Evolutionary conservation across 2,888 invertebrate species (phyloP).

Genomic region (Apomyelois bistriatella): DNA sequence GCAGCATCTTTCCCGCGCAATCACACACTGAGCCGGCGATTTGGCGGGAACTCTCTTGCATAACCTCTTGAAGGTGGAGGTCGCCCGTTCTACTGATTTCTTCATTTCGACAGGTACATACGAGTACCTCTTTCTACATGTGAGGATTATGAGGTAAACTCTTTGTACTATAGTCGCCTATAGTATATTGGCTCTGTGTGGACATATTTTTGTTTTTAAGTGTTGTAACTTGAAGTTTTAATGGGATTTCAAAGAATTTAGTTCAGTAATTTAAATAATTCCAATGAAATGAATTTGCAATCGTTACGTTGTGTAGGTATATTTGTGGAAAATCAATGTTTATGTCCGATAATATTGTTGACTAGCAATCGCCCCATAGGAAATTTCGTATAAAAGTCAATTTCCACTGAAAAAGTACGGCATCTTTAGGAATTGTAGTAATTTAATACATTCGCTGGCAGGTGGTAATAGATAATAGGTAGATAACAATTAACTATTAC

Average conservation of each 20-base stretch:
- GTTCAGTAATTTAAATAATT: background rate
- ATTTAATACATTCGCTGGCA: no score
- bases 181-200: no score
- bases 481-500: no score
- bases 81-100: conserved; percentile 25
- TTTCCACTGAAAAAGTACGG: no score
- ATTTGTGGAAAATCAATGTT: no score
- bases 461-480: no score
- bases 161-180: background rate
- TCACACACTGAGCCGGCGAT: background rate
- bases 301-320: no score
- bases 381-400: no score
- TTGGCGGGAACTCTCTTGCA: conserved; percentile 11
- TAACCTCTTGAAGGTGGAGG: conserved; percentile 21
- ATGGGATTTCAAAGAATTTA: background rate
- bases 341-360: no score
- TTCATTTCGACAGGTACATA: background rate
- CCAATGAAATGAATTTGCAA: background rate
- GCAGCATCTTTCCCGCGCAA: conserved; percentile 1
- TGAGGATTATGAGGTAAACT: background rate
- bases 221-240: background rate
- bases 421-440: no score
- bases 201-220: background rate
- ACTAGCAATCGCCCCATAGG: no score
- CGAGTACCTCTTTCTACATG: background rate